Conservation (phyloP, 2,888 invertebrate genomes). For the Hirudinaria manillensis region DNA sequence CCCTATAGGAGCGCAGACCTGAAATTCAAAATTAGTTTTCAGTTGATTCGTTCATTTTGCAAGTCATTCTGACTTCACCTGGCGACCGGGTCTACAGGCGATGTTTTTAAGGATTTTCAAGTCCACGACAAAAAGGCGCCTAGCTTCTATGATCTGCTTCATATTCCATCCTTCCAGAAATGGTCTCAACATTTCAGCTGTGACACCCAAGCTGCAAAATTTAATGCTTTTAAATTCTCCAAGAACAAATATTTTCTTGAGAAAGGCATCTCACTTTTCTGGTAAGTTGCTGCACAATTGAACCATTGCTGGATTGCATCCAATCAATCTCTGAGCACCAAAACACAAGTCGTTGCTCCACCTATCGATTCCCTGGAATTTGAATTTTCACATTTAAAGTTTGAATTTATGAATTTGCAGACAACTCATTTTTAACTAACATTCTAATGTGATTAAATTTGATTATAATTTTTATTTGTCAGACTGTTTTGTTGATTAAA, state of each 20-base stretch:
- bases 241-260: too few species aligned
- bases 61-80: slow-evolving; percentile 39
- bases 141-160: slow-evolving; percentile 47
- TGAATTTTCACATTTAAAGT: neutral
- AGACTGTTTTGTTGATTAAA: too few species aligned
- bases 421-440: too few species aligned
- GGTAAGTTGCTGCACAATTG: slow-evolving; percentile 54
- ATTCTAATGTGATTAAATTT: too few species aligned
- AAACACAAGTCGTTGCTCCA: slow-evolving; percentile 47
- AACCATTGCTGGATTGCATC: slow-evolving; percentile 56
- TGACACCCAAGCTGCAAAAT: slow-evolving; percentile 45
- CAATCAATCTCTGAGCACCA: slow-evolving; percentile 55
- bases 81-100: slow-evolving; percentile 43
- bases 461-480: too few species aligned
- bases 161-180: slow-evolving; percentile 47
- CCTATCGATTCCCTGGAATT: slow-evolving; percentile 38
- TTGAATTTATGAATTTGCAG: too few species aligned
- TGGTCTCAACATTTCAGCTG: slow-evolving; percentile 45
- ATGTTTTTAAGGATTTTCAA: slow-evolving; percentile 48
- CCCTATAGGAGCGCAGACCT: slow-evolving; percentile 53
- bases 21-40: slow-evolving; percentile 9
- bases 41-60: neutral
- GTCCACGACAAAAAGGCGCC: slow-evolving; percentile 52
- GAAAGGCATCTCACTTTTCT: slow-evolving; percentile 48
- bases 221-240: neutral